Conservation (phyloP, 1,140 invertebrate genomes). For the Bombyx mandarina region DNA sequence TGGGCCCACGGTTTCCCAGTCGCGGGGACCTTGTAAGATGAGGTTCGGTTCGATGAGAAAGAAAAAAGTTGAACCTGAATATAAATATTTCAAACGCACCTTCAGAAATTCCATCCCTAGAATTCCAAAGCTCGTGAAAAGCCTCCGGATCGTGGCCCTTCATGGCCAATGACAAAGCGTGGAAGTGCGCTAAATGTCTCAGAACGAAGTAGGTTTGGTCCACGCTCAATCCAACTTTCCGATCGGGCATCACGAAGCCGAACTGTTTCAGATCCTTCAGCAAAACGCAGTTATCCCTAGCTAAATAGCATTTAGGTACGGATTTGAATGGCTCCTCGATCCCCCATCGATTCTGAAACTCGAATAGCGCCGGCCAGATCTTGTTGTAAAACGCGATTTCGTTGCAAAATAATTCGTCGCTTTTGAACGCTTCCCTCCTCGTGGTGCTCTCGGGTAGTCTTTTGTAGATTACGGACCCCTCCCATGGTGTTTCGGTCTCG, state of each 20-base stretch:
- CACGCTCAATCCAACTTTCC: constrained; percentile 74
- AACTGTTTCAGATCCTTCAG: constrained; percentile 74
- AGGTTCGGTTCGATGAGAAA: too few relatives aligned
- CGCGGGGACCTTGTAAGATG: too few relatives aligned
- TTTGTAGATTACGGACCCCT: constrained; percentile 78
- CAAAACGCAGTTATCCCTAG: constrained; percentile 74
- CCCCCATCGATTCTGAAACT: constrained; percentile 68
- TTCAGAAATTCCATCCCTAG: constrained; percentile 64
- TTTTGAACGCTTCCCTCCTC: constrained; percentile 77
- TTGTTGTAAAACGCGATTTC: constrained; percentile 80
- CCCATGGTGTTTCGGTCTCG: constrained; percentile 66
- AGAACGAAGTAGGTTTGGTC: constrained; percentile 74
- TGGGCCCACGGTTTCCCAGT: too few relatives aligned
- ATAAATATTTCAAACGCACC: constrained; percentile 24
- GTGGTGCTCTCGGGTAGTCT: constrained; percentile 75
- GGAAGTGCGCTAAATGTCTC: constrained; percentile 76
- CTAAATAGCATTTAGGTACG: constrained; percentile 77
- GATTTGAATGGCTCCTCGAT: constrained; percentile 71
- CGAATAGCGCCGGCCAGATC: constrained; percentile 75
- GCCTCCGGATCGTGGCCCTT: constrained; percentile 74
- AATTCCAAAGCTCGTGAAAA: constrained; percentile 73
- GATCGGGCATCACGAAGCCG: constrained; percentile 78
- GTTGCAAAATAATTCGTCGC: constrained; percentile 78
- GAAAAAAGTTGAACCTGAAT: too few relatives aligned
- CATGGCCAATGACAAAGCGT: constrained; percentile 77